A percentile compares a stretch with the other conserved stretches of the same genome.
phyloP scores from a whole-genome alignment of 2,113 vertebrate genomes.

The Cricetomys ansorgei region DNA sequence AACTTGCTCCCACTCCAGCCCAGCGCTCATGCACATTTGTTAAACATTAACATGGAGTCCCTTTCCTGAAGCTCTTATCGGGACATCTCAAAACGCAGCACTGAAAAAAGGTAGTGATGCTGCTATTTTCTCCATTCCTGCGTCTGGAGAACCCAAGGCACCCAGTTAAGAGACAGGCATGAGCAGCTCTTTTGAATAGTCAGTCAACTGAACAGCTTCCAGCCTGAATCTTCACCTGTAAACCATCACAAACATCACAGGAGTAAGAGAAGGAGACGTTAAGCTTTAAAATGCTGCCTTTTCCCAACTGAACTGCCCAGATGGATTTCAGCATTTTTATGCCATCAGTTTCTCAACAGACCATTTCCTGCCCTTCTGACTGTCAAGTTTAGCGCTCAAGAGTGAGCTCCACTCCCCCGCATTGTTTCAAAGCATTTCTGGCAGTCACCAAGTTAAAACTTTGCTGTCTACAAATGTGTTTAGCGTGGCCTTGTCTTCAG shows the following conservation, averaged over 20 bases:
- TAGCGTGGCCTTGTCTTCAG: neutral
- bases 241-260: neutral
- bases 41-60: constrained; percentile 44
- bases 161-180: neutral
- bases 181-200: neutral
- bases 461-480: neutral
- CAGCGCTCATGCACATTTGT: neutral
- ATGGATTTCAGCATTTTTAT: neutral
- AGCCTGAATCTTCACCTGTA: neutral
- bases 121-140: neutral
- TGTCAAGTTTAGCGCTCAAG: neutral
- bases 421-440: neutral
- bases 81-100: neutral
- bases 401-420: neutral
- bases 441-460: neutral
- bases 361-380: neutral
- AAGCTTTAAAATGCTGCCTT: neutral
- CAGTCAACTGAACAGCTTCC: neutral
- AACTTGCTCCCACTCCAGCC: neutral
- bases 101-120: neutral
- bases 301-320: neutral
- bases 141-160: neutral
- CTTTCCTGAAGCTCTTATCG: neutral
- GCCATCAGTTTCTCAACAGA: neutral
- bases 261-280: neutral